Conservation (phyloP, 1,140 invertebrate species). For the Zophobas morio region DNA sequence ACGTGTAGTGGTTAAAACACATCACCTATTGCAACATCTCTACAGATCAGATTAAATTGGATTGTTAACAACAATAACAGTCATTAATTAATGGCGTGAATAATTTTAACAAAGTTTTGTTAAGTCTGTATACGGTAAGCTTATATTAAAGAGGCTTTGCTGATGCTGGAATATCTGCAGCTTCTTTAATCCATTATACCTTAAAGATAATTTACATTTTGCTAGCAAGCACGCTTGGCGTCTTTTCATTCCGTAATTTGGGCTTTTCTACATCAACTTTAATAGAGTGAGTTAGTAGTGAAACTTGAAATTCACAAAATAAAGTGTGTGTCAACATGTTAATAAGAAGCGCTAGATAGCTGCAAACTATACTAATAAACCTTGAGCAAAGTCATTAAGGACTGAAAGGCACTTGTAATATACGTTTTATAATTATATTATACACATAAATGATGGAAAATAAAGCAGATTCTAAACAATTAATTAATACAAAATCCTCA, state of each 20-base stretch:
- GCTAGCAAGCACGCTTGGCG: constrained; percentile 23
- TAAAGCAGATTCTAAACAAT: no score
- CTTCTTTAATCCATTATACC: constrained; percentile 29
- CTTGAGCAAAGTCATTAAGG: no score
- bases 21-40: neutral
- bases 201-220: constrained; percentile 38
- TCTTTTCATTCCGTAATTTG: constrained; percentile 18
- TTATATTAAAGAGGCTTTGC: constrained; percentile 19
- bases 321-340: no score
- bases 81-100: constrained; percentile 21
- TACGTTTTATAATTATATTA: no score
- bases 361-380: no score
- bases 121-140: constrained; percentile 1
- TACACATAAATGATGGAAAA: no score
- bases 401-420: no score
- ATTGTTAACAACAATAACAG: constrained; percentile 18
- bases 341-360: no score
- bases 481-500: no score
- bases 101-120: constrained; percentile 12
- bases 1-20: neutral
- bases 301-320: no score
- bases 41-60: constrained; percentile 4
- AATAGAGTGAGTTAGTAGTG: neutral
- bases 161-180: constrained; percentile 17
- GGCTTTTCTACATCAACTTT: constrained; percentile 10